Evolutionary conservation across 1,140 invertebrate species (phyloP).

Genomic region (Venustaconcha ellipsiformis): DNA sequence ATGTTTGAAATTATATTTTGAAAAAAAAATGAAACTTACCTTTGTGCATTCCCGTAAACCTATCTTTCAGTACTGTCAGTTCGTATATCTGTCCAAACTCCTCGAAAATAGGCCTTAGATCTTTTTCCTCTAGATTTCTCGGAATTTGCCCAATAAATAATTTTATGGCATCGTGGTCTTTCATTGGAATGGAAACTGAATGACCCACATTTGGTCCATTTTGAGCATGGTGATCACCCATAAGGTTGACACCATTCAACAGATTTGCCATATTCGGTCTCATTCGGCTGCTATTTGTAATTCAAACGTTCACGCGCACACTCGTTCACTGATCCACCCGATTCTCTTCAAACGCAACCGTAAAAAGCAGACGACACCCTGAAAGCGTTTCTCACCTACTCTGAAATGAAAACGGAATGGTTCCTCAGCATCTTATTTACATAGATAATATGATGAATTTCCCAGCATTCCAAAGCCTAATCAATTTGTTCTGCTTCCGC

Average conservation of each 20-base stretch:
- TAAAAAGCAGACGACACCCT: too few species aligned
- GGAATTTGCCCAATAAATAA: constrained; percentile 95
- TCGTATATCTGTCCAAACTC: constrained; percentile 95
- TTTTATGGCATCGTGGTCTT: constrained; percentile 80
- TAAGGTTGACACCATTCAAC: constrained; percentile 23
- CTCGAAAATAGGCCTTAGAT: constrained; percentile 91
- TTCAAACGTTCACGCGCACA: too few species aligned
- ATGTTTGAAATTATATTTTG: constrained; percentile 7
- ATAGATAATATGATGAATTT: too few species aligned
- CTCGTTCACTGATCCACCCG: too few species aligned
- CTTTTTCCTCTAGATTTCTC: constrained; percentile 88
- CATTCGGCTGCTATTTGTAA: constrained; percentile 10
- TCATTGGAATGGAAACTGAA: constrained; percentile 50
- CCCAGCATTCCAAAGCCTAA: too few species aligned
- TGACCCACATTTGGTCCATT: constrained; percentile 14
- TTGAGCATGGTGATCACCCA: constrained; percentile 4
- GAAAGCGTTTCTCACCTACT: too few species aligned
- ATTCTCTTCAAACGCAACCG: too few species aligned
- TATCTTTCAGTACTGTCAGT: constrained; percentile 87
- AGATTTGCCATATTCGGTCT: constrained; percentile 27
- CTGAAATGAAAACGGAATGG: too few species aligned
- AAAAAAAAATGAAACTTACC: constrained; percentile 72
- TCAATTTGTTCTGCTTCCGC: too few species aligned
- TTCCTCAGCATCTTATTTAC: too few species aligned
- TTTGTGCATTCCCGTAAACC: constrained; percentile 92